A percentile compares a stretch with the other conserved stretches of the same genome.
phyloP scores from a whole-genome alignment of 1,140 invertebrate genomes.

The Neodiprion virginianus region DNA sequence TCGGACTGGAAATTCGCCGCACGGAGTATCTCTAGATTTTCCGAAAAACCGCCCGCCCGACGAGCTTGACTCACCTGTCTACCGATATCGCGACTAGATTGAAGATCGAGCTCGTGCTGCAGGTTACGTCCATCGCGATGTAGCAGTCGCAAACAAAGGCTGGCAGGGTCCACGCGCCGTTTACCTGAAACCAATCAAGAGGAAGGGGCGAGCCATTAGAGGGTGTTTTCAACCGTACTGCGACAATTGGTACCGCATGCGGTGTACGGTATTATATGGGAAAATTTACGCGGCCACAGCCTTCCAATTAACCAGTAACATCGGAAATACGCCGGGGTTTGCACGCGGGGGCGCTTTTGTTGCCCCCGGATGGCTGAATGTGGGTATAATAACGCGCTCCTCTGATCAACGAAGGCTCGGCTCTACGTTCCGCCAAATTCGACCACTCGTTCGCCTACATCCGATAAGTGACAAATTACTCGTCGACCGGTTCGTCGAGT shows the following conservation, averaged over 20 bases:
- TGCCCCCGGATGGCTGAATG: too few relatives aligned
- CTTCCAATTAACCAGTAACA: too few relatives aligned
- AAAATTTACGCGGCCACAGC: neutral
- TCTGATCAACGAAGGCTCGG: neutral
- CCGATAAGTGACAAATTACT: neutral
- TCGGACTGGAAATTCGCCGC: too few relatives aligned
- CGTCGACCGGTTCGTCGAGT: too few relatives aligned
- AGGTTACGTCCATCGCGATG: conserved; percentile 98
- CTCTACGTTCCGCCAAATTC: neutral
- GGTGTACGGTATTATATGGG: too few relatives aligned
- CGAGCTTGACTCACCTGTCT: conserved; percentile 81
- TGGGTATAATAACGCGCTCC: neutral
- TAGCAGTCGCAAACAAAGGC: conserved; percentile 96
- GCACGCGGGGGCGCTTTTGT: too few relatives aligned
- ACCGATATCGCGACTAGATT: conserved; percentile 98
- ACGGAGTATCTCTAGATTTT: too few relatives aligned
- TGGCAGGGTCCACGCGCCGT: conserved; percentile 86
- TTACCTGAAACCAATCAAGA: conserved; percentile 73
- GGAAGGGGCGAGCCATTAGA: conserved; percentile 12
- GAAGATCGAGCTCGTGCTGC: conserved; percentile 98
- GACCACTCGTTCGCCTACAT: too few relatives aligned
- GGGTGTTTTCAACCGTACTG: neutral
- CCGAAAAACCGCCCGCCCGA: too few relatives aligned
- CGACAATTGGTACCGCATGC: neutral
- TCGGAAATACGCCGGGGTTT: too few relatives aligned